Percentiles rank a stretch among this genome's conserved stretches.
Conservation (phyloP, 2,888 invertebrate genomes). For the Sinelater perroti region DNA sequence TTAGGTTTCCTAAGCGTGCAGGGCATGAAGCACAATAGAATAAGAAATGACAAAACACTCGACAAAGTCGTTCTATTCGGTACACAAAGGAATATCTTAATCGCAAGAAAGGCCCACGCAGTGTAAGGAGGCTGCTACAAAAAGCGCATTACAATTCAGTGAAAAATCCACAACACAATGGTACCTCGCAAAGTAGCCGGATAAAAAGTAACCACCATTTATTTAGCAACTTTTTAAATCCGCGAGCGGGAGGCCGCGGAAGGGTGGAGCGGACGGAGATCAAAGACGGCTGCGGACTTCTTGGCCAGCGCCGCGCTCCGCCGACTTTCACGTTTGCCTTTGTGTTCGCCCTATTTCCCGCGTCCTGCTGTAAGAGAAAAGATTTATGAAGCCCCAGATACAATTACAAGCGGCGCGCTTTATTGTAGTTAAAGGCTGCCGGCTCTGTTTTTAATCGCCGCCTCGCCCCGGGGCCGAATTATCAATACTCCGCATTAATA, state of each 20-base stretch:
- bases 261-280: slow-evolving; percentile 8
- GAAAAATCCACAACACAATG: slow-evolving; percentile 35
- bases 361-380: slow-evolving; percentile 33
- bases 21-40: slow-evolving; percentile 27
- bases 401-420: slow-evolving; percentile 35
- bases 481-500: slow-evolving; percentile 4
- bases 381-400: slow-evolving; percentile 37
- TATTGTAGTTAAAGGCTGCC: slow-evolving; percentile 31
- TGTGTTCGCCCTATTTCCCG: slow-evolving; percentile 34
- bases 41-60: slow-evolving; percentile 37
- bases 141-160: slow-evolving; percentile 35
- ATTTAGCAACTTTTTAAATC: slow-evolving; percentile 29
- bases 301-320: slow-evolving; percentile 27
- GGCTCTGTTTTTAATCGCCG: slow-evolving; percentile 11
- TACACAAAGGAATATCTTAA: slow-evolving; percentile 36
- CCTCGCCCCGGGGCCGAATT: not conserved
- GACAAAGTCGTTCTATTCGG: slow-evolving; percentile 36
- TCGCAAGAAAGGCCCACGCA: slow-evolving; percentile 31
- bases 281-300: slow-evolving; percentile 25
- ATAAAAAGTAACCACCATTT: slow-evolving; percentile 38
- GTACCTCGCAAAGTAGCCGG: slow-evolving; percentile 31
- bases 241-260: slow-evolving; percentile 4
- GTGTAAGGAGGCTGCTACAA: slow-evolving; percentile 35
- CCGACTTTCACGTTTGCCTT: slow-evolving; percentile 38
- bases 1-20: slow-evolving; percentile 23